Conservation (phyloP, 2,888 invertebrate genomes). For the Rotaria sp. region DNA sequence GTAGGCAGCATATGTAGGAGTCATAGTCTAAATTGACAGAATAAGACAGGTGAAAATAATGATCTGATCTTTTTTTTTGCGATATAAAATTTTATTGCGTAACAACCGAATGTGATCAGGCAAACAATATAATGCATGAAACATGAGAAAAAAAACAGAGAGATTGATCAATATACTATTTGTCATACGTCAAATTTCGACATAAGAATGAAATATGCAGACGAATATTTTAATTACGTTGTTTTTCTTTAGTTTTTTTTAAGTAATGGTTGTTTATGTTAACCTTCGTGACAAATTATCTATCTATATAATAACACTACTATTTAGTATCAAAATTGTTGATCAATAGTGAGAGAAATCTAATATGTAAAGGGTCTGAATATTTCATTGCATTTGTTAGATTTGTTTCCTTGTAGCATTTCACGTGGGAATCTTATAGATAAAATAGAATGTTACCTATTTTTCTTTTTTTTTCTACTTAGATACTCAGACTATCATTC, state of each 20-base stretch:
- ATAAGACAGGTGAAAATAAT: neutral
- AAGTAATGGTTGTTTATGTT: neutral
- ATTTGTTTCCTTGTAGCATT: neutral
- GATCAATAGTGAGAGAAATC: neutral
- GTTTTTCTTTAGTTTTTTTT: neutral
- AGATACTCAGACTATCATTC: neutral
- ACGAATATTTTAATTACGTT: neutral
- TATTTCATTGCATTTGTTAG: conserved; percentile 9
- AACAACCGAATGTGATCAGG: neutral
- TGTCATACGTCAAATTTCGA: neutral
- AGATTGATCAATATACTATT: neutral
- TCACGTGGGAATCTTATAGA: neutral
- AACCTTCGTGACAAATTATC: neutral
- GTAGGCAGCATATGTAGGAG: neutral
- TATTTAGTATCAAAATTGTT: neutral
- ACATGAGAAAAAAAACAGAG: neutral
- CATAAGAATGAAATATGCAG: too few relatives aligned
- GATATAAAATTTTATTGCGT: neutral
- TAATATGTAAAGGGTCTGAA: neutral
- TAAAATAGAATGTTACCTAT: neutral
- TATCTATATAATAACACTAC: neutral
- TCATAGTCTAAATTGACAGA: neutral
- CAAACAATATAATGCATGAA: neutral
- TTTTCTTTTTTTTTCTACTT: neutral
- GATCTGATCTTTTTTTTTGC: neutral